phyloP scores from a whole-genome alignment of 2,797 vertebrate species.

The Glossophaga mutica region DNA sequence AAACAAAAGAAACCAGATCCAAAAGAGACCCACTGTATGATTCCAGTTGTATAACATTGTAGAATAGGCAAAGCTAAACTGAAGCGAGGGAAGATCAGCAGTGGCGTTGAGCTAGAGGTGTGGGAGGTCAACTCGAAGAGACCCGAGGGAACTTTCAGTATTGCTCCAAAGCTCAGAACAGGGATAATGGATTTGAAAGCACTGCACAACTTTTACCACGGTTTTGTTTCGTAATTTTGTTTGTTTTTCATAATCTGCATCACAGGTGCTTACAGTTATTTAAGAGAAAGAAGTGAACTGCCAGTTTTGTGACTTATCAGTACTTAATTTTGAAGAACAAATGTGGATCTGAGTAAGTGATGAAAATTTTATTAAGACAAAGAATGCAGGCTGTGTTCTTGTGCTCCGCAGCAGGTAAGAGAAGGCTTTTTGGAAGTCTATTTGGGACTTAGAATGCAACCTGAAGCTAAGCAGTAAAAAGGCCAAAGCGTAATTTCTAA shows the following conservation, averaged over 20 bases:
- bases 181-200: not conserved
- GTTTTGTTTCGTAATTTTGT: not conserved
- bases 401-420: not conserved
- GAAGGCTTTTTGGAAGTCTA: not conserved
- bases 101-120: not conserved
- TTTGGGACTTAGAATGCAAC: not conserved
- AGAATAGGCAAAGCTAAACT: not conserved
- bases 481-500: not conserved
- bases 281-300: not conserved
- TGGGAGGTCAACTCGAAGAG: not conserved
- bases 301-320: not conserved
- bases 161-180: not conserved
- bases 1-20: not conserved
- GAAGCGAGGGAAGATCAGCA: not conserved
- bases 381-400: not conserved
- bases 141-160: not conserved
- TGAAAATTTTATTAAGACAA: not conserved
- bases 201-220: not conserved
- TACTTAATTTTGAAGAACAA: not conserved
- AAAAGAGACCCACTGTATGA: not conserved
- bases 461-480: not conserved
- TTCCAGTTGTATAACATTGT: not conserved
- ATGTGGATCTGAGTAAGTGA: not conserved
- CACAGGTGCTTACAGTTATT: not conserved
- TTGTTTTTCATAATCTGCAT: not conserved